These are phyloP conservation scores for Protobothrops mucrosquamatus DNA, from an alignment of 2,113 vertebrate species.

Conservation along the genomic window DNA sequence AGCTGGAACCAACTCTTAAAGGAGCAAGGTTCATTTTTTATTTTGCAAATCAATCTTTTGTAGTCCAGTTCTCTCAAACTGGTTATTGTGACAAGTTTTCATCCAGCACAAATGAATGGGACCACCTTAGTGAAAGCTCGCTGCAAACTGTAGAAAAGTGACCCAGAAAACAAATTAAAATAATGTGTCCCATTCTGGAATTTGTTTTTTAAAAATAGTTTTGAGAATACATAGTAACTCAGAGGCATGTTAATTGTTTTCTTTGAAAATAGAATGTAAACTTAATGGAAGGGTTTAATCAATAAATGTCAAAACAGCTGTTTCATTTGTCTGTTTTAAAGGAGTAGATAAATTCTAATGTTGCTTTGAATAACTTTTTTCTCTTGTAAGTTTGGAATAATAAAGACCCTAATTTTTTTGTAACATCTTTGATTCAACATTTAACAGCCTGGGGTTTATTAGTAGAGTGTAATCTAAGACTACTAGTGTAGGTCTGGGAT, in stretches of 20 bases:
- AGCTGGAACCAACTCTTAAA: conserved; percentile 20
- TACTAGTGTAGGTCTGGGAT: background rate
- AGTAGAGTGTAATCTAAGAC: background rate
- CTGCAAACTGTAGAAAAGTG: background rate
- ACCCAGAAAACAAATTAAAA: background rate
- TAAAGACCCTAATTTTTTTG: background rate
- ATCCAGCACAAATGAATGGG: background rate
- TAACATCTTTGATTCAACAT: background rate
- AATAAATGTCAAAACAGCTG: background rate
- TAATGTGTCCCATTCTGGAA: background rate
- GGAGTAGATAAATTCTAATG: background rate
- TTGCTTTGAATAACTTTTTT: background rate
- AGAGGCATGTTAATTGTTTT: background rate
- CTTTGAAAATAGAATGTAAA: background rate
- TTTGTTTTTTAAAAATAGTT: background rate
- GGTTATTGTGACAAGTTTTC: background rate
- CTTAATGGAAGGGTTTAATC: background rate
- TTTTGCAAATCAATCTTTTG: background rate
- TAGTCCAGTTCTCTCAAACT: background rate
- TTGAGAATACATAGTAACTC: background rate
- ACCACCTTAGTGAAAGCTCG: background rate
- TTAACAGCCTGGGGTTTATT: background rate
- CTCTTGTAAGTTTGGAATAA: background rate
- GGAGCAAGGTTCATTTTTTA: conserved; percentile 49
- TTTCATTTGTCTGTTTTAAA: background rate